A percentile compares a stretch with the other conserved stretches of the same genome.
Evolutionary conservation across 1,140 invertebrate genomes (phyloP).

Genomic region (Trachelipus rathkii): DNA sequence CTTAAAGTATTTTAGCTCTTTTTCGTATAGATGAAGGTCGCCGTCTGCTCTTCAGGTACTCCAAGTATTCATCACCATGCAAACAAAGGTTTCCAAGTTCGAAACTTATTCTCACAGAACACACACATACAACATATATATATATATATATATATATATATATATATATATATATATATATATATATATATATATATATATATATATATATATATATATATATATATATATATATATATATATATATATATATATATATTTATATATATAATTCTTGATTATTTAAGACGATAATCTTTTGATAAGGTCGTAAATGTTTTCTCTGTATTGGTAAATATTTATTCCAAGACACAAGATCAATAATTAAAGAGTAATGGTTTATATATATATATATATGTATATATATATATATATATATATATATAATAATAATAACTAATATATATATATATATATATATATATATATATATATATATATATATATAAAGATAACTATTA

Average conservation of each 20-base stretch:
- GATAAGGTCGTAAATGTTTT: too few relatives aligned
- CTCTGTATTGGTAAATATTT: background rate
- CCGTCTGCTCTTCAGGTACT: too few relatives aligned
- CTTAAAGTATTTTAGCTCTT: too few relatives aligned
- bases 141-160: background rate
- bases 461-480: background rate
- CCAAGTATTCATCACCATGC: too few relatives aligned
- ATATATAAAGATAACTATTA: too few relatives aligned
- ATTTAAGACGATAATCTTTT: too few relatives aligned
- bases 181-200: slow-evolving; percentile 22
- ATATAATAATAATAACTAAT: background rate
- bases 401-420: slow-evolving; percentile 13
- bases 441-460: background rate
- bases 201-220: slow-evolving; percentile 23
- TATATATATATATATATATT: slow-evolving; percentile 3
- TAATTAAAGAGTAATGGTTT: too few relatives aligned
- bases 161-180: slow-evolving; percentile 19
- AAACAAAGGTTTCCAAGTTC: too few relatives aligned
- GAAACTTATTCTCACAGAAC: too few relatives aligned
- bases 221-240: slow-evolving; percentile 23
- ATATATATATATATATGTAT: background rate
- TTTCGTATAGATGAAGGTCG: too few relatives aligned
- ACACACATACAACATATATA: background rate
- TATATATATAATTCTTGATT: too few relatives aligned
- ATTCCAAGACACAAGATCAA: background rate